phyloP scores from a whole-genome alignment of 2,797 vertebrate species.

The Microtus obscurus region DNA sequence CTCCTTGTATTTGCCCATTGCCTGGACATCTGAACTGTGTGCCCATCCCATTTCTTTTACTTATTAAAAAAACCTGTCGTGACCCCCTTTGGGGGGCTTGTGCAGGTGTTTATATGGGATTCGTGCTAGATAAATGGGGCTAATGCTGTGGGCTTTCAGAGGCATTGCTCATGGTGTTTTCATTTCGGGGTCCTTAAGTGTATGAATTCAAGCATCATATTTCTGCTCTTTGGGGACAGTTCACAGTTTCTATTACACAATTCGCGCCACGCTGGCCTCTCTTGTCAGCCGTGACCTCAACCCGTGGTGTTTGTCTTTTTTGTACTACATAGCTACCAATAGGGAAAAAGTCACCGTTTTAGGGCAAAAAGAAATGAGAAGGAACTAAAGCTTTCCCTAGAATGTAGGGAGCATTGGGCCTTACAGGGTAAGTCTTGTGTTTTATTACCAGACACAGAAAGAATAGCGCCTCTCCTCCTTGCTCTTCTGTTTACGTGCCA shows the following conservation, averaged over 20 bases:
- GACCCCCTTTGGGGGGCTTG: background rate
- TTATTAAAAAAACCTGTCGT: background rate
- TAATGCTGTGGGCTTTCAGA: background rate
- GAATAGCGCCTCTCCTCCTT: background rate
- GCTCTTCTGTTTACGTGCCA: background rate
- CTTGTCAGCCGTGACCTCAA: conserved; percentile 52
- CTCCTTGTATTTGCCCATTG: background rate
- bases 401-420: conserved; percentile 8
- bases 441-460: background rate
- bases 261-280: conserved; percentile 21
- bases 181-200: background rate
- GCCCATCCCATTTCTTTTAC: background rate
- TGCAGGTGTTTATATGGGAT: background rate
- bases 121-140: background rate
- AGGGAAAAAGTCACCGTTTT: background rate
- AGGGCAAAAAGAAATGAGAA: conserved; percentile 42
- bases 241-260: conserved; percentile 3
- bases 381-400: background rate
- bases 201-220: background rate
- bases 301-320: background rate
- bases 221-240: background rate
- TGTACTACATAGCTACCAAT: conserved; percentile 39
- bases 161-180: conserved; percentile 21
- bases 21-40: background rate
- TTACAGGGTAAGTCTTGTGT: conserved; percentile 16